These are phyloP conservation scores for Lates calcarifer DNA, from an alignment of 2,113 vertebrate species.

Conservation along the genomic window DNA sequence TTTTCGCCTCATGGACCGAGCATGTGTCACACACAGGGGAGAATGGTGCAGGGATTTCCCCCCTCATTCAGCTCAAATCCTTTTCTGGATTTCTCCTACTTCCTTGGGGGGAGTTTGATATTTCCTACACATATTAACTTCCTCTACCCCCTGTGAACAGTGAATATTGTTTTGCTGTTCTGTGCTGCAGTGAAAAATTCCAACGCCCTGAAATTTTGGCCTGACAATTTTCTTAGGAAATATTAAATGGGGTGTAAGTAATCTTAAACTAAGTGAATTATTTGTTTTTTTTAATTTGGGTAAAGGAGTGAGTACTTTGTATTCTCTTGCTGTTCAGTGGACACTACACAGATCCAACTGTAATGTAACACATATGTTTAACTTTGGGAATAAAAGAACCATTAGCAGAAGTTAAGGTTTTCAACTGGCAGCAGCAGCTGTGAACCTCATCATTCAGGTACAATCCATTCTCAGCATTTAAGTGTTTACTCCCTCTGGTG, in stretches of 20 bases:
- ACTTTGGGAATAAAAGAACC: background rate
- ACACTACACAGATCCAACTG: background rate
- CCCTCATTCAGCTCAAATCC: slow-evolving; percentile 59
- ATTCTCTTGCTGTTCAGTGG: background rate
- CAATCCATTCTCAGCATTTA: background rate
- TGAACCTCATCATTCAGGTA: background rate
- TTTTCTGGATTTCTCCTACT: slow-evolving; percentile 49
- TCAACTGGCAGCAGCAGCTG: background rate
- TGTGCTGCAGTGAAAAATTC: background rate
- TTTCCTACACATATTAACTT: slow-evolving; percentile 35
- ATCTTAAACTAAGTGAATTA: background rate
- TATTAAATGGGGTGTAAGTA: background rate
- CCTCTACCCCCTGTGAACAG: background rate
- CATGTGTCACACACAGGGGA: slow-evolving; percentile 58
- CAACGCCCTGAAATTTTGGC: background rate
- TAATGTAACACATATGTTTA: background rate
- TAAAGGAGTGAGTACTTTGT: background rate
- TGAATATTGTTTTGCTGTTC: background rate
- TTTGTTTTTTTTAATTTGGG: background rate
- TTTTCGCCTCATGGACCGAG: slow-evolving; percentile 68
- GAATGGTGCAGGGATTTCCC: slow-evolving; percentile 56
- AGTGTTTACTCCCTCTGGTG: slow-evolving; percentile 63
- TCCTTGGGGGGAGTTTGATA: slow-evolving; percentile 49
- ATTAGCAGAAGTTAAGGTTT: background rate
- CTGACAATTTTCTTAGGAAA: background rate